Evolutionary conservation across 2,888 invertebrate genomes (phyloP).

Genomic region (Cryptocephalus primarius): DNA sequence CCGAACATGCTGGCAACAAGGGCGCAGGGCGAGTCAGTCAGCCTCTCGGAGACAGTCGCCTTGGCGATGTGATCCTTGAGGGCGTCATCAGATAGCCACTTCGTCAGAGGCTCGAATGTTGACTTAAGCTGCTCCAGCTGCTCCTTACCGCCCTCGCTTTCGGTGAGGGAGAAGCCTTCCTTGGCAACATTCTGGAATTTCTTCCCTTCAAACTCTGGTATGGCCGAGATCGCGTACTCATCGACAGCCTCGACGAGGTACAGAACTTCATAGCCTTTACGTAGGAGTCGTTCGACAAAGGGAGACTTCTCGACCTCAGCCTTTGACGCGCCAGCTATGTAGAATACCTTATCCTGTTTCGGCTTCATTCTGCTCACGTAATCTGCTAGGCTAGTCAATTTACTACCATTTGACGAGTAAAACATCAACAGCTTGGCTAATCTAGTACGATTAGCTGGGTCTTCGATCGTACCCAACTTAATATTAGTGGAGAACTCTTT

Average conservation of each 20-base stretch:
- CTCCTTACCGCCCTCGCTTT: slow-evolving; percentile 59
- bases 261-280: slow-evolving; percentile 91
- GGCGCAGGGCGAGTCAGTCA: slow-evolving; percentile 89
- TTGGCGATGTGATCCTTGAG: slow-evolving; percentile 70
- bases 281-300: slow-evolving; percentile 87
- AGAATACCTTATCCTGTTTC: slow-evolving; percentile 90
- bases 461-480: slow-evolving; percentile 83
- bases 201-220: slow-evolving; percentile 97
- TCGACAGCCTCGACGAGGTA: slow-evolving; percentile 94
- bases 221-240: slow-evolving; percentile 90
- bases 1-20: slow-evolving; percentile 94
- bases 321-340: slow-evolving; percentile 82
- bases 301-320: slow-evolving; percentile 85
- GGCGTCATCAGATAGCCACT: slow-evolving; percentile 75
- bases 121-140: slow-evolving; percentile 64
- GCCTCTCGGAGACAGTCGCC: slow-evolving; percentile 75
- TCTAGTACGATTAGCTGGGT: slow-evolving; percentile 90
- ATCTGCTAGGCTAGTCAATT: slow-evolving; percentile 66
- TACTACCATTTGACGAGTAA: slow-evolving; percentile 62
- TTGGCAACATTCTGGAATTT: slow-evolving; percentile 99
- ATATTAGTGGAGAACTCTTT: slow-evolving; percentile 96
- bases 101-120: slow-evolving; percentile 78
- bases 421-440: slow-evolving; percentile 91
- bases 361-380: slow-evolving; percentile 94
- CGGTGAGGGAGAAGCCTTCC: slow-evolving; percentile 84